Percentiles rank a stretch among this genome's conserved stretches.
Evolutionary conservation across 2,113 vertebrate genomes (phyloP).

Genomic region (Festucalex cinctus): DNA sequence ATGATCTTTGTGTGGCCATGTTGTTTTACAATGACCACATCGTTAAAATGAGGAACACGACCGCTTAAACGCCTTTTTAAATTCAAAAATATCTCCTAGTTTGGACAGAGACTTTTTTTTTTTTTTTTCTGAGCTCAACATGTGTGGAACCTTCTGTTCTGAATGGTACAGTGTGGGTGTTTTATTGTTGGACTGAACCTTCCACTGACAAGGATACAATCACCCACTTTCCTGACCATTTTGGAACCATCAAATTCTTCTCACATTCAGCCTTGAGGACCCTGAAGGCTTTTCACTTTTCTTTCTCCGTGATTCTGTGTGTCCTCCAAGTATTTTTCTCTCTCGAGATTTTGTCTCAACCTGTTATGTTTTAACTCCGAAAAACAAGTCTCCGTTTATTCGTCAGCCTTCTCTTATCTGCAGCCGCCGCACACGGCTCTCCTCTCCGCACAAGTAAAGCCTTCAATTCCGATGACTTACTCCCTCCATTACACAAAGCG

Average conservation of each 20-base stretch:
- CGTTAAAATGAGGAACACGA: neutral
- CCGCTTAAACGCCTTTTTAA: neutral
- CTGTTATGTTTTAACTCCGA: conserved; percentile 38
- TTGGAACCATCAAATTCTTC: conserved; percentile 12
- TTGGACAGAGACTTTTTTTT: neutral
- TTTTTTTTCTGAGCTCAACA: neutral
- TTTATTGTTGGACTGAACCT: too few relatives aligned
- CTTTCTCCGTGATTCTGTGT: conserved; percentile 1
- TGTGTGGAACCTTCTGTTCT: neutral
- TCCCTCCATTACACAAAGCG: conserved; percentile 4
- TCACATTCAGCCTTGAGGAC: neutral
- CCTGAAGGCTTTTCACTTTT: conserved; percentile 6
- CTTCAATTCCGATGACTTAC: conserved; percentile 35
- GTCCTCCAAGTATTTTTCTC: conserved; percentile 26
- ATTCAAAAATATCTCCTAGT: neutral
- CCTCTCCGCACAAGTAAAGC: conserved; percentile 45
- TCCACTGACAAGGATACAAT: neutral
- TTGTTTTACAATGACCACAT: neutral
- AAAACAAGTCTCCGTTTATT: conserved; percentile 51
- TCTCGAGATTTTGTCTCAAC: conserved; percentile 41
- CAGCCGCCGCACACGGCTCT: conserved; percentile 43
- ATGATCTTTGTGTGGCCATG: neutral
- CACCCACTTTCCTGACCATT: neutral
- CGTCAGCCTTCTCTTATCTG: conserved; percentile 66
- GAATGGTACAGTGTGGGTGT: neutral